Percentiles rank a stretch among this genome's conserved stretches.
phyloP scores from a whole-genome alignment of 2,888 invertebrate genomes.

The Philonicus albiceps region DNA sequence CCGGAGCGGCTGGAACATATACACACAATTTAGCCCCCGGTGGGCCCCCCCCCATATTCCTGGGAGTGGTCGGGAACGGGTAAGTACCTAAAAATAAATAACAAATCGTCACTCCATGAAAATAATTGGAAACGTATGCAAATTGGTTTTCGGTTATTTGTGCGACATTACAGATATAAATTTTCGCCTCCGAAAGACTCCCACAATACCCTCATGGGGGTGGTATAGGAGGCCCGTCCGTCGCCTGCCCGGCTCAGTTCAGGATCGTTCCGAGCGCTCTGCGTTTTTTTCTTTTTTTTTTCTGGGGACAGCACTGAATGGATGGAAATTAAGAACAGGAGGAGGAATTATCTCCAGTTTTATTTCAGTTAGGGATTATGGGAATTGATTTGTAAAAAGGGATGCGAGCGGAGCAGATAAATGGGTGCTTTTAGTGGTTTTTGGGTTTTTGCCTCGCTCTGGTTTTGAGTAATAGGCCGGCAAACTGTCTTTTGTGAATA shows the following conservation, averaged over 20 bases:
- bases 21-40: not conserved
- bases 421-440: not conserved
- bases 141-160: slow-evolving; percentile 32
- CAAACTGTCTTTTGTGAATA: not conserved
- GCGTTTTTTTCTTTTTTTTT: not conserved
- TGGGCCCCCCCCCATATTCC: not conserved
- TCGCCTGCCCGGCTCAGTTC: not conserved
- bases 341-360: not conserved
- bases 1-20: not conserved
- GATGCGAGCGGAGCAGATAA: not conserved
- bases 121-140: slow-evolving; percentile 38
- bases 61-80: not conserved
- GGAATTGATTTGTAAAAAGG: not conserved
- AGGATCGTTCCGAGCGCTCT: not conserved
- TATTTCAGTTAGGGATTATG: not conserved
- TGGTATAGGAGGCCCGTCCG: not conserved
- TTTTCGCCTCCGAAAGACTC: not conserved
- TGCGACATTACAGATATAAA: slow-evolving; percentile 16
- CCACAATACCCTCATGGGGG: not conserved
- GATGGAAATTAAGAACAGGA: not conserved
- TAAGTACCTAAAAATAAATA: slow-evolving; percentile 16
- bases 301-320: not conserved
- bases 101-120: slow-evolving; percentile 37
- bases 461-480: not conserved
- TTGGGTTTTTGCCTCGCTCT: not conserved